Conservation (phyloP, 2,113 vertebrate genomes). For the Arvicanthis niloticus region DNA sequence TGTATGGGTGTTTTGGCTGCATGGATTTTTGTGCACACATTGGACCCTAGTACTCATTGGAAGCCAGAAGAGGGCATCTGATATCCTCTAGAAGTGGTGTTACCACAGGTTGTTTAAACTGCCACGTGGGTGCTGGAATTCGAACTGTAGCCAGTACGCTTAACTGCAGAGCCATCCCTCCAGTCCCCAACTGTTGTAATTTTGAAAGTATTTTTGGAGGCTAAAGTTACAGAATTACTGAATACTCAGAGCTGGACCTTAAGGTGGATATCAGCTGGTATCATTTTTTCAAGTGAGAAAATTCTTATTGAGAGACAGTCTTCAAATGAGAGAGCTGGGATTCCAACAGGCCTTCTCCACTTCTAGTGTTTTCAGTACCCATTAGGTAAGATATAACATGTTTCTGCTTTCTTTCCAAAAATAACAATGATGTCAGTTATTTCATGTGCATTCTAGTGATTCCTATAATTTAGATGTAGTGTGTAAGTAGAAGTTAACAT, state of each 20-base stretch:
- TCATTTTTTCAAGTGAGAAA: slow-evolving; percentile 47
- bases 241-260: slow-evolving; percentile 5
- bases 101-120: not conserved
- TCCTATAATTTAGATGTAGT: not conserved
- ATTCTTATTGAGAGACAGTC: not conserved
- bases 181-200: not conserved
- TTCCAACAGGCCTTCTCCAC: not conserved
- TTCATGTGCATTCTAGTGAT: not conserved
- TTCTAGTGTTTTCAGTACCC: not conserved
- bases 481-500: not conserved
- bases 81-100: not conserved
- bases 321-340: not conserved
- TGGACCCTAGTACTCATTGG: not conserved
- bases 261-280: not conserved
- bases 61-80: not conserved
- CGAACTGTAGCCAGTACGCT: not conserved
- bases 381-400: not conserved
- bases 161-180: not conserved
- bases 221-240: not conserved
- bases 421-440: not conserved
- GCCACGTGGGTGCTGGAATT: not conserved
- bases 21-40: not conserved
- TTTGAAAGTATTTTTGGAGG: slow-evolving; percentile 10
- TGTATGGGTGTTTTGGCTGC: not conserved
- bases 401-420: slow-evolving; percentile 29